Percentiles rank a stretch among this genome's conserved stretches.
Evolutionary conservation across 2,797 vertebrate species (phyloP).

Genomic region (Rhadinocentrus ornatus): DNA sequence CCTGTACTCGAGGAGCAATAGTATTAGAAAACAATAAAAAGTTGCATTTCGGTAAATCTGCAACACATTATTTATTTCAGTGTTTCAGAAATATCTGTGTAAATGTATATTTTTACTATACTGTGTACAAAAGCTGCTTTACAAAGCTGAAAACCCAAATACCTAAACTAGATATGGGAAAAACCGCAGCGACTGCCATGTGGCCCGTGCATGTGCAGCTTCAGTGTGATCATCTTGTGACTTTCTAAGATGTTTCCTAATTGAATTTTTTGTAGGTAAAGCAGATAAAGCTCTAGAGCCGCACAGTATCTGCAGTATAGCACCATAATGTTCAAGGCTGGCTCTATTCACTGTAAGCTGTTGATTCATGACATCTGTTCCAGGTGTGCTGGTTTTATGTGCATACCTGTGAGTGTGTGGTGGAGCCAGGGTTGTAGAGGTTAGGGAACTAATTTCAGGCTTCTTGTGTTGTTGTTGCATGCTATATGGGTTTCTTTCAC

Average conservation of each 20-base stretch:
- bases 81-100: too few relatives aligned
- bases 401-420: constrained; percentile 1
- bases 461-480: constrained; percentile 4
- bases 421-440: constrained; percentile 16
- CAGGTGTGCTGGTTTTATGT: constrained; percentile 19
- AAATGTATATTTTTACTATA: background rate
- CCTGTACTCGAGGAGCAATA: too few relatives aligned
- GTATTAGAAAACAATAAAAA: background rate
- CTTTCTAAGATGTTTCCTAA: constrained; percentile 37
- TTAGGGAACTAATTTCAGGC: constrained; percentile 40
- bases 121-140: background rate
- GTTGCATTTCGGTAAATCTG: too few relatives aligned
- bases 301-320: background rate
- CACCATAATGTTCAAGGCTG: background rate
- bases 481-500: constrained; percentile 11
- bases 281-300: background rate
- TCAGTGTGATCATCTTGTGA: constrained; percentile 46
- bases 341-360: background rate
- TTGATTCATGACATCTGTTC: constrained; percentile 1
- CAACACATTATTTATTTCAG: too few relatives aligned
- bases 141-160: background rate
- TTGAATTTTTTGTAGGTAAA: constrained; percentile 32
- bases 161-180: background rate
- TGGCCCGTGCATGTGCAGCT: background rate
- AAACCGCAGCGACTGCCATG: background rate